Conservation (phyloP, 2,113 vertebrate genomes). For the Psilopsiagon aymara region DNA sequence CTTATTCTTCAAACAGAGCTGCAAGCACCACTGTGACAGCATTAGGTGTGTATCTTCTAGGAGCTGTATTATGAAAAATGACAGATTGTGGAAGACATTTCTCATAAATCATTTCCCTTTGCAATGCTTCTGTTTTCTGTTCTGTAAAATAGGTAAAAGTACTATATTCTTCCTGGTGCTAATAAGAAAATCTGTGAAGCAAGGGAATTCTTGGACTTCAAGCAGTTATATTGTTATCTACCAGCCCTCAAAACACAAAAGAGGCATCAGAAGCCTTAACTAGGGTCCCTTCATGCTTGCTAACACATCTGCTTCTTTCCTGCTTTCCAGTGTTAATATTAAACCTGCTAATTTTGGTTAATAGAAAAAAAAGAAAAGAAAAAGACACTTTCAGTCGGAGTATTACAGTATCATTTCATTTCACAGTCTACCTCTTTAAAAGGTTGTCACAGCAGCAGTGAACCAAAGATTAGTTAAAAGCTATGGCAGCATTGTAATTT, state of each 20-base stretch:
- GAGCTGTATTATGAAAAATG: background rate
- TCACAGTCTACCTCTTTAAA: conserved; percentile 33
- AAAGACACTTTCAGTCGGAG: background rate
- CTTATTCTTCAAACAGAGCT: background rate
- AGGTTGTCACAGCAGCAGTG: conserved; percentile 47
- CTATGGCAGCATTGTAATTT: conserved; percentile 27
- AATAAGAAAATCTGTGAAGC: background rate
- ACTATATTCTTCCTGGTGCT: background rate
- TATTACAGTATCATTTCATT: conserved; percentile 19
- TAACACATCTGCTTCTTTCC: background rate
- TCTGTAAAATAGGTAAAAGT: background rate
- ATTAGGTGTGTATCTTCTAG: background rate
- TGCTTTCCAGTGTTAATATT: background rate
- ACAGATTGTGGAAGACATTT: background rate
- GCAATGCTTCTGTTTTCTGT: background rate
- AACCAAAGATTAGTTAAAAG: conserved; percentile 46
- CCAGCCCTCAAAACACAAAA: background rate
- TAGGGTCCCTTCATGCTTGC: background rate
- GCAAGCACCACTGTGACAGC: background rate
- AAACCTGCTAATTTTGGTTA: background rate
- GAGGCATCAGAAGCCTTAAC: background rate
- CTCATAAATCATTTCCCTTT: background rate
- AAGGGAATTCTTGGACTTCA: background rate
- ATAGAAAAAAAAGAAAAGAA: background rate
- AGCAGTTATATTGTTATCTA: background rate